phyloP scores from a whole-genome alignment of 2,113 vertebrate species.

The Dromiciops gliroides region DNA sequence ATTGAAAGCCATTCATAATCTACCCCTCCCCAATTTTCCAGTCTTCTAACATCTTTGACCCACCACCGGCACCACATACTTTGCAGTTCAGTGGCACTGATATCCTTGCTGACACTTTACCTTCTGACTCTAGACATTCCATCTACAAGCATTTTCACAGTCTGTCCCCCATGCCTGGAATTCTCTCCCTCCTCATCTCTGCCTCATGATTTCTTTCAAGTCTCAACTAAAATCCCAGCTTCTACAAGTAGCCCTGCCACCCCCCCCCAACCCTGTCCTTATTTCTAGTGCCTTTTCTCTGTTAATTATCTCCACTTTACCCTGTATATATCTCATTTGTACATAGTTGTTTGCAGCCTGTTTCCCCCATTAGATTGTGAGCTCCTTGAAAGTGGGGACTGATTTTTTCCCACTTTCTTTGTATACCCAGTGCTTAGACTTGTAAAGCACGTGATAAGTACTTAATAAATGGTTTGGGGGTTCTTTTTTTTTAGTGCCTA shows the following conservation, averaged over 20 bases:
- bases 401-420: neutral
- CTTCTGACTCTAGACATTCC: neutral
- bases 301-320: neutral
- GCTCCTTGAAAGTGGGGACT: neutral
- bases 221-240: neutral
- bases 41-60: neutral
- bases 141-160: neutral
- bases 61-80: neutral
- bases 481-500: neutral
- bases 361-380: neutral
- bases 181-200: neutral
- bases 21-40: neutral
- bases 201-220: neutral
- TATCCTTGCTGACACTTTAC: neutral
- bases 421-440: neutral
- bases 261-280: no score
- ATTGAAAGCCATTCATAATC: neutral
- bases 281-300: neutral
- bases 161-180: neutral
- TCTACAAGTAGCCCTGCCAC: neutral
- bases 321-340: neutral
- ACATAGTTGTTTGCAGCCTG: neutral
- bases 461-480: no score
- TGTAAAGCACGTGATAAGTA: neutral
- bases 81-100: neutral